Evolutionary conservation across 2,888 invertebrate species (phyloP), one percentile per base, ranked within the genome.

Genomic region (Nowickia ferox): DNA sequence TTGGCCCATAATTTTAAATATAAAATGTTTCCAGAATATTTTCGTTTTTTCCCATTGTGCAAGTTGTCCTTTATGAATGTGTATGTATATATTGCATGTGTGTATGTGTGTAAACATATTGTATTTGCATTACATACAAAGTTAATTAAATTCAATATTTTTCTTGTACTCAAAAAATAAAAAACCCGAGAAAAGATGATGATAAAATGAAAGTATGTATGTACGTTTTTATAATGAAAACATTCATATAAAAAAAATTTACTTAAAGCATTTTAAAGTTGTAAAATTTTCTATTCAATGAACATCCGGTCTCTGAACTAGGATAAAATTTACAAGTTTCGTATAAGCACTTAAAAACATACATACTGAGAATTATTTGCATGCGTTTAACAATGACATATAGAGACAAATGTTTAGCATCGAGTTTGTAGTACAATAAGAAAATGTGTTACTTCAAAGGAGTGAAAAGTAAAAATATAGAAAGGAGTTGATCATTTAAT

Each of bases 111-210:
- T 15, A 15, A 30, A 30, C 75, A 75, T 79, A 38, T 71, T 76
- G 30, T 17, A 75, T 83, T 79, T 83, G 72, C 72, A 72, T 86
- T 76, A 79, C 83, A 86, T 76, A 76, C 83, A 80, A 86, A 86
- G 83, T 86, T 83, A 86, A 86, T 86, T 86, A 86, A 86, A 86
- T 86, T 86, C 75, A 83, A 80, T 86, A 76, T 83, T 86, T 78
- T 86, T 86, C 74, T 59, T 79, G 68, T 79, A 15, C 59, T 44
- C 15, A 66, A 11, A 48, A 65, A 59, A 30, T 3, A 68, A 44
- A 6, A 48, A 55, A 4, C 10, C 13, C 1, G 42, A 42, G 15
- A 53, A 30, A 61, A n/a, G 17, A 55, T n/a, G 55, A 55, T n/a
- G 55, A 65, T 72, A 63, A 55, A 53, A 30, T 9, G 44, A 44